Base-by-base conservation (phyloP, 2,113 vertebrate species). In the Gadus chalcogrammus region DNA sequence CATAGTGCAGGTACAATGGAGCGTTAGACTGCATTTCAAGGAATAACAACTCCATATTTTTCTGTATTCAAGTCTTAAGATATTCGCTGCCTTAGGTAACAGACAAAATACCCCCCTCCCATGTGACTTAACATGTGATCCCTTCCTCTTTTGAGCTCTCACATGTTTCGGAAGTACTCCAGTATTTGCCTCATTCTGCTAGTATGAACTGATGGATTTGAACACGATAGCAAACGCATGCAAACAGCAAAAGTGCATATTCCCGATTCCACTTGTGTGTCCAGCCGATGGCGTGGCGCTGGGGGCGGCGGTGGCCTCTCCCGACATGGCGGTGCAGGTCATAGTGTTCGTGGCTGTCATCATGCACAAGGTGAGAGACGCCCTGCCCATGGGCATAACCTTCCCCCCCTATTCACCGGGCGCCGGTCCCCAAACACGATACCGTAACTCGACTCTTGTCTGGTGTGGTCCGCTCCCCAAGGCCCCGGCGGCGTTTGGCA, bases 311-410 rank as follows among this genome's bases (percentile, higher is more conserved):
- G 91, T 89, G n/a, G 88, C 91, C 9, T 92, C 92, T 0, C 88
- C 90, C 3, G 84, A 93, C 73, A 86, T 91, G 64, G 89, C 93
- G 0, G 89, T 93, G 67, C 93, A 93, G 78, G 79, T 93, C 60
- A 82, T 93, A 2, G 90, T 93, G 1, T 93, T 93, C 84, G 85
- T 93, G 11, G 93, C 93, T 35, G 92, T 93, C 28, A 93, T 93
- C 76, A 83, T 94, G 31, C 91, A 93, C 86, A 94, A 94, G 92
- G 92, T 93, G 79, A 84, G 79, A 1, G 6, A 58, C 73, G 20
- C 9, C 9, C 15, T 8, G 31, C 31, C 4, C 31, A 5, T 5
- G 4, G 31, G 31, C 59, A 35, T 16, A 22, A 35, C 24, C 0
- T 11, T 4, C 55, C 16, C 15, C 15, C 24, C 5, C 60, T 4